A percentile compares a stretch with the other conserved stretches of the same genome.
phyloP scores from a whole-genome alignment of 92 coral and sea anemone genomes.

The Chrysogorgia sp. region DNA sequence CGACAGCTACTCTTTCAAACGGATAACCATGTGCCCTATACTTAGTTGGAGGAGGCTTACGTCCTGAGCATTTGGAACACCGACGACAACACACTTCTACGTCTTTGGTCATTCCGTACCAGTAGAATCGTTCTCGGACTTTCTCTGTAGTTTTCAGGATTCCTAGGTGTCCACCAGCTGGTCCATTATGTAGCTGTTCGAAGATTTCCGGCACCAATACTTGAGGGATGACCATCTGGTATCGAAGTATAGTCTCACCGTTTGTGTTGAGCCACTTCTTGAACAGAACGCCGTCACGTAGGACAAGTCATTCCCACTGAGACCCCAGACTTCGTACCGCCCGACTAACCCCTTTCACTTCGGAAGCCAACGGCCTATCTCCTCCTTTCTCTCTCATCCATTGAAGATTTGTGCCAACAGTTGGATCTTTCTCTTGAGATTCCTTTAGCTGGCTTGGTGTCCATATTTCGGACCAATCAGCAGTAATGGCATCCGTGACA shows the following conservation, averaged over 20 bases:
- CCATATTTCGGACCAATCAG: too few species aligned
- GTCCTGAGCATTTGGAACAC: constrained; percentile 39
- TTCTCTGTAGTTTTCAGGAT: constrained; percentile 43
- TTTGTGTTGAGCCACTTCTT: neutral
- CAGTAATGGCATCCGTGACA: neutral
- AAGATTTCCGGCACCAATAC: constrained; percentile 10
- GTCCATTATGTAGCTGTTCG: constrained; percentile 1
- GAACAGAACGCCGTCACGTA: constrained; percentile 14
- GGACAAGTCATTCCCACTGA: constrained; percentile 4
- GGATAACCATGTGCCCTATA: constrained; percentile 54
- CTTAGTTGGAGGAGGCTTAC: constrained; percentile 27
- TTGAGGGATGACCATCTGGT: neutral
- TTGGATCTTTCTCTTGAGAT: neutral
- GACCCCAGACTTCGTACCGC: too few species aligned
- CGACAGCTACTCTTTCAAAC: constrained; percentile 52
- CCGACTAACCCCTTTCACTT: constrained; percentile 5
- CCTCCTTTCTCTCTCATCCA: constrained; percentile 3
- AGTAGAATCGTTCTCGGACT: too few species aligned
- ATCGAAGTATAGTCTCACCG: neutral
- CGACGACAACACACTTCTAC: constrained; percentile 43
- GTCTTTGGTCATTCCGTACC: constrained; percentile 45
- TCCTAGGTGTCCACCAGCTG: constrained; percentile 36
- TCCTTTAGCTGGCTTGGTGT: neutral
- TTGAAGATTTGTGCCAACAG: neutral
- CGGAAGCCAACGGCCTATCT: neutral